A percentile compares a stretch with the other conserved stretches of the same genome.
Conservation (phyloP, 2,797 vertebrate genomes). For the Falco columbarius region DNA sequence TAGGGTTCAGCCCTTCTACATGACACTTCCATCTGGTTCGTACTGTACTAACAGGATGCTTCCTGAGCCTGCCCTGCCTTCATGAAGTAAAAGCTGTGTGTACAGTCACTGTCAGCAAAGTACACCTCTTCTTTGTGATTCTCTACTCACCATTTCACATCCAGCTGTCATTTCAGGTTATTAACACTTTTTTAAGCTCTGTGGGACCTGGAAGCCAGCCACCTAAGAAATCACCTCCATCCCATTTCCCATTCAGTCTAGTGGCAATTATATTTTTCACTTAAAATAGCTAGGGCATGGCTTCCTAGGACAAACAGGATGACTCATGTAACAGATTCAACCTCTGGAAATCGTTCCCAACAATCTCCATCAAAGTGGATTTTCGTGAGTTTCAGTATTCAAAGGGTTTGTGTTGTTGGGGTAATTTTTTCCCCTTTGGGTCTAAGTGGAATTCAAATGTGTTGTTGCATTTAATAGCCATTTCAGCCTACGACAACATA, state of each 20-base stretch:
- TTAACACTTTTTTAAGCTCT: neutral
- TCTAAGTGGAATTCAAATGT: neutral
- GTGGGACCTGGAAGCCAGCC: neutral
- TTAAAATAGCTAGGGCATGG: neutral
- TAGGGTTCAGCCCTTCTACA: neutral
- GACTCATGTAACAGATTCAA: neutral
- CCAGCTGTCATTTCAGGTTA: neutral
- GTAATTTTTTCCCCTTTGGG: rapidly evolving
- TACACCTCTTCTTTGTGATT: neutral
- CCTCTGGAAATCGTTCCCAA: neutral
- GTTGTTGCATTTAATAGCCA: neutral
- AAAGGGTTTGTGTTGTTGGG: neutral
- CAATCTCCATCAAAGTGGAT: neutral
- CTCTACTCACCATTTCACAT: neutral
- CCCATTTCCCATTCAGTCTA: neutral
- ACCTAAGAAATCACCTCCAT: neutral
- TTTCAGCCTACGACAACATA: neutral
- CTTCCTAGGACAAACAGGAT: neutral
- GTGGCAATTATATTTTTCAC: neutral
- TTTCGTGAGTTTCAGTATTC: neutral
- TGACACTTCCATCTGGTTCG: neutral
- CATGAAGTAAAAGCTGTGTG: neutral
- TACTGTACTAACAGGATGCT: neutral
- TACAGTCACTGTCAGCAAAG: neutral
- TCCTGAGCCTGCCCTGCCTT: neutral